phyloP scores from a whole-genome alignment of 53 echinoderm and acorn worm species.

The Henricia sp. region DNA sequence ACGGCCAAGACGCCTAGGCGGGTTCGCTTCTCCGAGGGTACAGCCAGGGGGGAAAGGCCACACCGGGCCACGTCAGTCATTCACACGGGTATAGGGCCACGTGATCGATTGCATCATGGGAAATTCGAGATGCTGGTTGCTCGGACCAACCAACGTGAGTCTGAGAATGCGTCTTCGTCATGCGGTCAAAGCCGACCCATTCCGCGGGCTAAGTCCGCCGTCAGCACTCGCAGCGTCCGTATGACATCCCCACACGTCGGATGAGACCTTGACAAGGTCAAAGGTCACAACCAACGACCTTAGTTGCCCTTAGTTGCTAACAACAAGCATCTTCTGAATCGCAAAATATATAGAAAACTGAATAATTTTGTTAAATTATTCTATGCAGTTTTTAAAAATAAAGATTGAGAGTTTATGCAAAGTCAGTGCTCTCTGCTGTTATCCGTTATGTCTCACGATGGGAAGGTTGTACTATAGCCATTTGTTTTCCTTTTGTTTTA shows the following conservation, averaged over 20 bases:
- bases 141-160: constrained; percentile 3
- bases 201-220: constrained; percentile 4
- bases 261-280: constrained; percentile 48
- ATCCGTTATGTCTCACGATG: too few relatives aligned
- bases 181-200: constrained; percentile 28
- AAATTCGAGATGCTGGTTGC: not conserved
- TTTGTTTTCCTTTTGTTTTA: too few relatives aligned
- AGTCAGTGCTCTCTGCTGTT: not conserved
- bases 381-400: not conserved
- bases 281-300: too few relatives aligned
- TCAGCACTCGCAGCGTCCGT: not conserved
- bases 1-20: constrained; percentile 57
- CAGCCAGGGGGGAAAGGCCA: constrained; percentile 40
- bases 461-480: too few relatives aligned
- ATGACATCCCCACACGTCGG: constrained; percentile 20
- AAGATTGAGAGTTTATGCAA: not conserved
- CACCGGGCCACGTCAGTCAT: constrained; percentile 41
- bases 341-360: not conserved
- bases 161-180: constrained; percentile 39
- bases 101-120: constrained; percentile 38
- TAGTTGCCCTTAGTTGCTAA: too few relatives aligned
- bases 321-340: too few relatives aligned
- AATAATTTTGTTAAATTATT: not conserved
- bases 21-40: constrained; percentile 14
- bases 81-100: constrained; percentile 27